Conservation (phyloP, 2,113 vertebrate genomes). For the Leuciscus idus region DNA sequence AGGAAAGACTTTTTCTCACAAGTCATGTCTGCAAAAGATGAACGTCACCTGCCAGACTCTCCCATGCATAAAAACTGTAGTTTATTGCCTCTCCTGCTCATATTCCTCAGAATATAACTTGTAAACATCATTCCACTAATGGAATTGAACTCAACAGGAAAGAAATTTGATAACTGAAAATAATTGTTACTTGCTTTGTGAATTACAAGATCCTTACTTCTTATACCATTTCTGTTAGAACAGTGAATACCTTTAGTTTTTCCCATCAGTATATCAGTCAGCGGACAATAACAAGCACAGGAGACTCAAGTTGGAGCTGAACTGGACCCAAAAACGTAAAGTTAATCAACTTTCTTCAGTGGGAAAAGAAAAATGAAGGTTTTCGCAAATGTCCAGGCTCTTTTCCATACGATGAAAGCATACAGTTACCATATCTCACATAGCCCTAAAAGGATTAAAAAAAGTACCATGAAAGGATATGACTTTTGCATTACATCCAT, state of each 20-base stretch:
- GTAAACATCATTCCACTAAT: constrained; percentile 70
- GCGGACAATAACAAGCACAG: constrained; percentile 83
- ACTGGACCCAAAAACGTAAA: neutral
- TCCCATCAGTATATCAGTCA: constrained; percentile 72
- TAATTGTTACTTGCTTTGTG: neutral
- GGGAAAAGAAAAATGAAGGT: neutral
- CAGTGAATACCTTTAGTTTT: constrained; percentile 52
- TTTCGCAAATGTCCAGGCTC: neutral
- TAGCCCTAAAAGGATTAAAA: neutral
- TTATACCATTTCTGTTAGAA: constrained; percentile 53
- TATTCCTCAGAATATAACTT: constrained; percentile 68
- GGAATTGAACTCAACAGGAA: constrained; percentile 64
- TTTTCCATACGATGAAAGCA: neutral
- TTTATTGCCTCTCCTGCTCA: constrained; percentile 81
- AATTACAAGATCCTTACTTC: constrained; percentile 2
- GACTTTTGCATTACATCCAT: no score
- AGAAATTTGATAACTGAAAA: constrained; percentile 46
- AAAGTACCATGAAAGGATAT: neutral
- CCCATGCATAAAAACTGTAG: constrained; percentile 76
- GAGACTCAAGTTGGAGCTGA: constrained; percentile 45
- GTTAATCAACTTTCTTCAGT: neutral
- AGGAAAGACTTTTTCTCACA: constrained; percentile 34
- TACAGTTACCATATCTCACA: neutral
- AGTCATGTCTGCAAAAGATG: constrained; percentile 44
- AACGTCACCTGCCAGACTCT: constrained; percentile 59